Conservation (phyloP, 2,797 vertebrate species). For the Muscicapa comitata region DNA sequence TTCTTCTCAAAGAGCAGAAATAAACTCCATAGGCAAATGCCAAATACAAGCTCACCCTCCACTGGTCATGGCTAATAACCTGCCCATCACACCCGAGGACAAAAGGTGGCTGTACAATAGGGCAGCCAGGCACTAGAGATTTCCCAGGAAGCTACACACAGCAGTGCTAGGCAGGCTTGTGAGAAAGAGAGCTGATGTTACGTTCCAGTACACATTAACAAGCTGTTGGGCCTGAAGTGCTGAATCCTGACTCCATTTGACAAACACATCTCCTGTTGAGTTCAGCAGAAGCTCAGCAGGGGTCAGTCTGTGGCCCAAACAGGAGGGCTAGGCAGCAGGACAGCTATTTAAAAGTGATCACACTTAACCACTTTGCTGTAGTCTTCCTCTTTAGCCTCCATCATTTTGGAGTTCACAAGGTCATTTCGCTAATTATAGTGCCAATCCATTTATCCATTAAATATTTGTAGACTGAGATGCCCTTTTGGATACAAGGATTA, state of each 20-base stretch:
- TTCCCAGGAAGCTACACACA: slow-evolving; percentile 10
- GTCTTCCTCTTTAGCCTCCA: neutral
- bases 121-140: neutral
- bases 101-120: slow-evolving; percentile 12
- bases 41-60: neutral
- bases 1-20: slow-evolving; percentile 24
- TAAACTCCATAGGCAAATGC: neutral
- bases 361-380: neutral
- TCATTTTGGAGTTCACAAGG: neutral
- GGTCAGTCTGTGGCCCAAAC: neutral
- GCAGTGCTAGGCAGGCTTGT: neutral
- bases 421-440: neutral
- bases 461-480: neutral
- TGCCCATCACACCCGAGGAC: neutral
- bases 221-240: neutral
- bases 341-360: neutral
- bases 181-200: neutral
- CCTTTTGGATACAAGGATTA: neutral
- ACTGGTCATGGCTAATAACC: neutral
- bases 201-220: neutral
- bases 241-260: neutral
- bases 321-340: neutral
- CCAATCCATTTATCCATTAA: neutral
- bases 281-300: neutral
- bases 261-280: neutral